phyloP scores from a whole-genome alignment of 2,888 invertebrate species.

The Drosophila mimica region DNA sequence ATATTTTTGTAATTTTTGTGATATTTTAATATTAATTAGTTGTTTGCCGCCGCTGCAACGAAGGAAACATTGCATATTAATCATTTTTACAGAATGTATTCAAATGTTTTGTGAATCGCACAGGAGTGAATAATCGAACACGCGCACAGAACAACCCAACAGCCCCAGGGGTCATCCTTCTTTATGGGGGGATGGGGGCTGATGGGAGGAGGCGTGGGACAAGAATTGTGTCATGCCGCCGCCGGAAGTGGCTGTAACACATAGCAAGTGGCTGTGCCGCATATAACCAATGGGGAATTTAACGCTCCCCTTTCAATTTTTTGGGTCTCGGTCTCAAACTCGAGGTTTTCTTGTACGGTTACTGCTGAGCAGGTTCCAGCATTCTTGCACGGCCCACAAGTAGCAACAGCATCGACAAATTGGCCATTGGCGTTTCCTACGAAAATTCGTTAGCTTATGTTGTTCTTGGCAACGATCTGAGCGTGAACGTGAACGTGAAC shows the following conservation, averaged over 20 bases:
- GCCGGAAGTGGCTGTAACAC: conserved; percentile 49
- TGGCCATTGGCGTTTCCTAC: conserved; percentile 69
- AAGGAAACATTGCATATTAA: conserved; percentile 42
- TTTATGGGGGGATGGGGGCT: too few relatives aligned
- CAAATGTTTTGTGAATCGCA: conserved; percentile 48
- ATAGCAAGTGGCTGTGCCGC: conserved; percentile 30
- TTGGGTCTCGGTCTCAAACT: conserved; percentile 27
- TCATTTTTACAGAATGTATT: conserved; percentile 38
- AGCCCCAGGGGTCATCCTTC: conserved; percentile 12
- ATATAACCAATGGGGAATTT: conserved; percentile 50
- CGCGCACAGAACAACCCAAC: conserved; percentile 1
- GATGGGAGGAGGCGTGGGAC: background rate
- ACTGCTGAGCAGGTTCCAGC: conserved; percentile 46
- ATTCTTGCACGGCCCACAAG: conserved; percentile 44
- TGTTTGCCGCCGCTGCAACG: conserved; percentile 49
- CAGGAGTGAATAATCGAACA: conserved; percentile 12
- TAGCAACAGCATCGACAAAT: conserved; percentile 34
- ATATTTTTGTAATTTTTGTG: conserved; percentile 33
- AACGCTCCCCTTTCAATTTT: conserved; percentile 67
- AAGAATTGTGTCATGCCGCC: conserved; percentile 43
- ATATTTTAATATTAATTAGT: conserved; percentile 78
- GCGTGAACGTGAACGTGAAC: conserved; percentile 35
- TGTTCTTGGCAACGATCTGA: conserved; percentile 74
- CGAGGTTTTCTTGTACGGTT: conserved; percentile 52
- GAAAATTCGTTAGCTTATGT: conserved; percentile 67